These are phyloP conservation scores for Colletes latitarsis DNA, from an alignment of 1,140 invertebrate species.

Conservation along the genomic window DNA sequence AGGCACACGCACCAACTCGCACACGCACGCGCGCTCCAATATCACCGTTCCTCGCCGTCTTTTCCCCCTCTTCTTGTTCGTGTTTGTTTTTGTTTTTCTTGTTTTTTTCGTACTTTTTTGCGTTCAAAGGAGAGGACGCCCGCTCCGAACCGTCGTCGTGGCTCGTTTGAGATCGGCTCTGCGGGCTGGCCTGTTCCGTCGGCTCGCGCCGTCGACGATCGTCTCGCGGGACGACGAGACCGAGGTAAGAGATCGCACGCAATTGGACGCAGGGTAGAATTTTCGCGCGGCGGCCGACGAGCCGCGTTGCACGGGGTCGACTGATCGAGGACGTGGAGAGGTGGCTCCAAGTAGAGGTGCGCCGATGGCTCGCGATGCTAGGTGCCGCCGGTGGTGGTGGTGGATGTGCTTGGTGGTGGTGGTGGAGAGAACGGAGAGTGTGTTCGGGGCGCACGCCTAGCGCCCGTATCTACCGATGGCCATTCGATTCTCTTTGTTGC, in stretches of 20 bases:
- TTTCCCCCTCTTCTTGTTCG: neutral
- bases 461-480: slow-evolving; percentile 44
- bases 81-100: neutral
- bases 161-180: too few species aligned
- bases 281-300: slow-evolving; percentile 77
- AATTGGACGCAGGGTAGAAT: slow-evolving; percentile 26
- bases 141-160: too few species aligned
- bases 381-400: slow-evolving; percentile 17
- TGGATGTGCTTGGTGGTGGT: slow-evolving; percentile 16
- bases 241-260: neutral
- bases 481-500: slow-evolving; percentile 32
- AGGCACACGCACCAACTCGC: slow-evolving; percentile 12
- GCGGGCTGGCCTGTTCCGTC: too few species aligned
- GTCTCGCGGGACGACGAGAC: neutral
- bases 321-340: slow-evolving; percentile 72
- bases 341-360: slow-evolving; percentile 67
- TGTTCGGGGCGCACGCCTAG: slow-evolving; percentile 68
- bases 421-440: slow-evolving; percentile 4
- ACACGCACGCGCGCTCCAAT: slow-evolving; percentile 24
- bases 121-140: too few species aligned
- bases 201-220: neutral
- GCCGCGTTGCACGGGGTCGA: slow-evolving; percentile 81
- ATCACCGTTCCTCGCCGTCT: neutral
- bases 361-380: slow-evolving; percentile 39
- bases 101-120: too few species aligned